Base-by-base conservation (phyloP, 2,113 vertebrate genomes). In the Murina feae region DNA sequence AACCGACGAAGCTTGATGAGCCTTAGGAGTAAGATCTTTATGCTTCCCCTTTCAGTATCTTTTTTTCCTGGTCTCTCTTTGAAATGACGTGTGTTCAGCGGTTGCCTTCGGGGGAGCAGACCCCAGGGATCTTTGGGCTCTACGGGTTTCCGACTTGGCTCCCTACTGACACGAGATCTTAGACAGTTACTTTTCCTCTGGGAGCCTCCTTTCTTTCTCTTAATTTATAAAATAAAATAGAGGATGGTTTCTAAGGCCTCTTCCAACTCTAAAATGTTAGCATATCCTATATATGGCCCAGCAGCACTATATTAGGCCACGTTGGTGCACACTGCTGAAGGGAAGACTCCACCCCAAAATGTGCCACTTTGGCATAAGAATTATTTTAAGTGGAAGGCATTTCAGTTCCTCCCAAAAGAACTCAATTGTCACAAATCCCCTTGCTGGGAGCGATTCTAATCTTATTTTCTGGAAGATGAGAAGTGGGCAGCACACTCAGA, bases 171-270 rank as follows among this genome's bases (percentile, higher is more conserved):
- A 9, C 0, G 47, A 79, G 28, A 47, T 49, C 35, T n/a, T 30
- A 49, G 14, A 65, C 18, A 21, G 30, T 60, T 83, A 14, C 25
- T 35, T 78, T 60, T 32, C 58, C 21, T 76, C 39, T 25, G 30
- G 28, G 25, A 58, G 6, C 4, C 9, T 25, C 18, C 4, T 9
- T n/a, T 49, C 37, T 35, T 37, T 44, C 53, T 78, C 71, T 42
- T 86, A 81, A 68, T 63, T 95, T 86, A 49, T 49, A 25, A 95
- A 80, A 84, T 66, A 72, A 84, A 84, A 28, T 58, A 76, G 44
- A 39, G 12, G 58, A 6, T 84, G 39, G 13, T 79, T 47, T 79
- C 55, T 37, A 37, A 83, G 55, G 39, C 25, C 11, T 66, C 53
- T 68, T 58, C 30, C 10, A 74, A 78, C 25, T 60, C 76, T 60